These are phyloP conservation scores for Lipotes vexillifer DNA, from an alignment of 2,113 vertebrate species.

Conservation along the genomic window DNA sequence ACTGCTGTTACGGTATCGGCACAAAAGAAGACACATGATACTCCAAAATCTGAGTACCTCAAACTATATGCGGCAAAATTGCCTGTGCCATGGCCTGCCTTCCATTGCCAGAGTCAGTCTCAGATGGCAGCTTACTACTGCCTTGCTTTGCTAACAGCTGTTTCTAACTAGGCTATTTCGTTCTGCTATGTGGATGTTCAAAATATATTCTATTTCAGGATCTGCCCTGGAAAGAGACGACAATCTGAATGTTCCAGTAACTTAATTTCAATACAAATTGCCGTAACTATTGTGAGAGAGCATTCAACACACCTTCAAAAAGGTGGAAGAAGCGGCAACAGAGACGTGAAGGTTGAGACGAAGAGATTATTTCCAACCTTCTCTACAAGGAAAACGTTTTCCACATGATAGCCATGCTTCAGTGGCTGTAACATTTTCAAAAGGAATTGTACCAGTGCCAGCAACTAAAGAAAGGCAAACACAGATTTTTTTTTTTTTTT, in stretches of 20 bases:
- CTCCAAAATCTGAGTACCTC: background rate
- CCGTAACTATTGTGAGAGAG: background rate
- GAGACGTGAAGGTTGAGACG: background rate
- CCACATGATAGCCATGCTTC: background rate
- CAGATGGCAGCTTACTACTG: background rate
- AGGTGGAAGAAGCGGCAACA: fast-evolving
- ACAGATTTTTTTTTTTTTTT: background rate
- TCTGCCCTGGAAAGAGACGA: background rate
- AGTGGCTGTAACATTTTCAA: background rate
- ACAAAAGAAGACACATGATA: background rate
- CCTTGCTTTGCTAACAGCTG: background rate
- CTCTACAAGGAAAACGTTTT: background rate
- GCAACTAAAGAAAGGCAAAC: background rate
- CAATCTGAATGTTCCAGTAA: background rate
- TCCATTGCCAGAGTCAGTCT: background rate
- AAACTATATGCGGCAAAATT: fast-evolving
- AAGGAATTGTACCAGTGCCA: background rate
- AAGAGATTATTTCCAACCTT: background rate
- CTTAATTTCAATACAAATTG: background rate
- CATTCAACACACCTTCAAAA: background rate
- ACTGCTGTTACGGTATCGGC: fast-evolving
- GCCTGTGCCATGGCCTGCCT: background rate
- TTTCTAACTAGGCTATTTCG: slow-evolving; percentile 36
- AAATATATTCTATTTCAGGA: slow-evolving; percentile 4
- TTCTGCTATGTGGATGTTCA: background rate